A percentile compares a stretch with the other conserved stretches of the same genome.
phyloP scores from a whole-genome alignment of 2,113 vertebrate genomes.

The Gallinago media region DNA sequence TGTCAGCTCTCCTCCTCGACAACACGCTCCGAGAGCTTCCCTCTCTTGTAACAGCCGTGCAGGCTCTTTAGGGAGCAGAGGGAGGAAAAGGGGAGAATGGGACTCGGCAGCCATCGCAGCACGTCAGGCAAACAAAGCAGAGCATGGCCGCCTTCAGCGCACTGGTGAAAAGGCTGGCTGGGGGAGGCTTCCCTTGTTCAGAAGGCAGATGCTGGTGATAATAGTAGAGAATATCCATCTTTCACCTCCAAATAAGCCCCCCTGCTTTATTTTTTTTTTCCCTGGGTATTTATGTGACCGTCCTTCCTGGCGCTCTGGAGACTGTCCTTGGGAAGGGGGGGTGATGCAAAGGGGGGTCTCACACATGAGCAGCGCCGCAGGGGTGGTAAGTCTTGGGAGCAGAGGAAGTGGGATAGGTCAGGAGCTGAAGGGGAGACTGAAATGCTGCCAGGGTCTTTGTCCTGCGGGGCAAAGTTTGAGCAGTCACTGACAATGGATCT shows the following conservation, averaged over 20 bases:
- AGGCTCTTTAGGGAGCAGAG: neutral
- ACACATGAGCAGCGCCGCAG: fast-evolving
- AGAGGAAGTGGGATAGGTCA: neutral
- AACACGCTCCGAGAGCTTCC: neutral
- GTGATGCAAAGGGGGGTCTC: neutral
- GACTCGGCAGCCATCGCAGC: neutral
- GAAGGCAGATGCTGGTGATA: slow-evolving; percentile 12
- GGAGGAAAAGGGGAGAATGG: neutral
- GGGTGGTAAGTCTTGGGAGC: neutral
- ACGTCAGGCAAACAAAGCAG: slow-evolving; percentile 22
- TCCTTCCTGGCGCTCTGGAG: neutral
- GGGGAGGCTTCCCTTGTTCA: slow-evolving; percentile 1
- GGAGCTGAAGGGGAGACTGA: neutral
- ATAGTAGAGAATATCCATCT: neutral
- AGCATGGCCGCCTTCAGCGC: neutral
- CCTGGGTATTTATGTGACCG: neutral
- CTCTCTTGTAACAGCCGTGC: neutral
- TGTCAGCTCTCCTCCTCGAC: slow-evolving; percentile 23
- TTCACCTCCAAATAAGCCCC: neutral
- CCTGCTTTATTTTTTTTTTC: neutral
- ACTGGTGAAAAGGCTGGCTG: neutral
- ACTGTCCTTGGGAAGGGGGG: neutral
- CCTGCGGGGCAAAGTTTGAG: neutral
- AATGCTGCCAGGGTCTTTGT: neutral
- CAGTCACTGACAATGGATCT: neutral